Conservation (phyloP, 2,797 vertebrate species). For the Spheniscus humboldti region DNA sequence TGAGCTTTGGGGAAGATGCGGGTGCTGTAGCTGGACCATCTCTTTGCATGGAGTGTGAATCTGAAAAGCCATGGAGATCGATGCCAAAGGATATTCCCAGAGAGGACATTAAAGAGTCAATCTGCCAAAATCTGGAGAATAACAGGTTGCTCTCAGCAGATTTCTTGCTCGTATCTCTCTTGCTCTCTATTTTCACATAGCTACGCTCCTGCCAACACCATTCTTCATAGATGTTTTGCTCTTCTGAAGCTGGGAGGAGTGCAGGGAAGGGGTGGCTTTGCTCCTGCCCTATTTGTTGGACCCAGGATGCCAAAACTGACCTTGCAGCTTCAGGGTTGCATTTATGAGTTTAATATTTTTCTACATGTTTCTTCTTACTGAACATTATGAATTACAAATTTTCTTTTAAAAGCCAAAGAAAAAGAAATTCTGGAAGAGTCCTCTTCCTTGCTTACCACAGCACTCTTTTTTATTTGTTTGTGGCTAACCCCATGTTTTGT, state of each 20-base stretch:
- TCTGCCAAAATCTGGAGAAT: not conserved
- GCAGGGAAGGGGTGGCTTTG: not conserved
- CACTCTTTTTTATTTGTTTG: not conserved
- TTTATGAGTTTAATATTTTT: not conserved
- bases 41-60: not conserved
- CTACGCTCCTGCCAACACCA: not conserved
- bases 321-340: not conserved
- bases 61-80: not conserved
- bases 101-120: not conserved
- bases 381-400: not conserved
- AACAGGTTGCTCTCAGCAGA: not conserved
- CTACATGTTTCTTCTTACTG: not conserved
- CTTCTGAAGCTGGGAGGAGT: not conserved
- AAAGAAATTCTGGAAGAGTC: not conserved
- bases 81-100: not conserved
- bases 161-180: not conserved
- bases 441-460: not conserved
- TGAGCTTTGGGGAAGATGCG: not conserved
- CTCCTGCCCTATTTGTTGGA: not conserved
- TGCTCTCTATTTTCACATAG: not conserved
- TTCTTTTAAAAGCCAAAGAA: not conserved
- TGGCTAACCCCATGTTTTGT: not conserved
- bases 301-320: not conserved
- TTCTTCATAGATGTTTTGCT: not conserved
- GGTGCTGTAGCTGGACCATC: not conserved